Conservation (phyloP, 2,113 vertebrate genomes). For the Esox niger region DNA sequence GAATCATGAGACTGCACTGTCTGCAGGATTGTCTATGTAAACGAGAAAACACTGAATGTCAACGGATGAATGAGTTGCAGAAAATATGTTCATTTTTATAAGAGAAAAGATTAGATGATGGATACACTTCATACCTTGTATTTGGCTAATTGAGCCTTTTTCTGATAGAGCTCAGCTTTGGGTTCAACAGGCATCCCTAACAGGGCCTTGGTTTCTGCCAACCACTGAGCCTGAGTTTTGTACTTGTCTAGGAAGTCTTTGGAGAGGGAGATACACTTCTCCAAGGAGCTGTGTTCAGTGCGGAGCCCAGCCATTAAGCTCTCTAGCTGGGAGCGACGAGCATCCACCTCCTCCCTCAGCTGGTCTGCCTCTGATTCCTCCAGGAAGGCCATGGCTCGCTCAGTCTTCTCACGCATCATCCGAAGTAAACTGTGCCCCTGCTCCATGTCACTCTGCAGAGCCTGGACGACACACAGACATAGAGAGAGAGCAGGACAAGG, state of each 20-base stretch:
- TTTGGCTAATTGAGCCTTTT: conserved; percentile 93
- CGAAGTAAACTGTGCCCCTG: conserved; percentile 87
- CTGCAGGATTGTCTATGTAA: conserved; percentile 87
- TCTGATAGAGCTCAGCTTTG: conserved; percentile 94
- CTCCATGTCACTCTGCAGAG: conserved; percentile 83
- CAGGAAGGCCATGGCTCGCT: conserved; percentile 77
- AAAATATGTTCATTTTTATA: background rate
- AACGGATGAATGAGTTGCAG: background rate
- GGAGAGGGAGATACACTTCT: conserved; percentile 84
- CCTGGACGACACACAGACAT: conserved; percentile 41
- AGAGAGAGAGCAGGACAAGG: background rate
- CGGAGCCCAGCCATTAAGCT: conserved; percentile 78
- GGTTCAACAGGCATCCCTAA: conserved; percentile 78
- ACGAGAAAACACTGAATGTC: background rate
- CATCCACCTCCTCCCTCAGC: conserved; percentile 77
- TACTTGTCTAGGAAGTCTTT: conserved; percentile 94
- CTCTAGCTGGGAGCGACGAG: conserved; percentile 75
- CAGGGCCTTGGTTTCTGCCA: conserved; percentile 77
- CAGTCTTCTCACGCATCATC: conserved; percentile 84
- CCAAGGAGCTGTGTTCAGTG: conserved; percentile 78
- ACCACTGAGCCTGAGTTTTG: conserved; percentile 84
- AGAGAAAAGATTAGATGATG: background rate
- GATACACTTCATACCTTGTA: conserved; percentile 81
- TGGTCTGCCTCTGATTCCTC: conserved; percentile 76
- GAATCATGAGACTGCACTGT: conserved; percentile 86